Base-by-base conservation (phyloP, 2,113 vertebrate genomes). In the Genyomyrus donnyi region DNA sequence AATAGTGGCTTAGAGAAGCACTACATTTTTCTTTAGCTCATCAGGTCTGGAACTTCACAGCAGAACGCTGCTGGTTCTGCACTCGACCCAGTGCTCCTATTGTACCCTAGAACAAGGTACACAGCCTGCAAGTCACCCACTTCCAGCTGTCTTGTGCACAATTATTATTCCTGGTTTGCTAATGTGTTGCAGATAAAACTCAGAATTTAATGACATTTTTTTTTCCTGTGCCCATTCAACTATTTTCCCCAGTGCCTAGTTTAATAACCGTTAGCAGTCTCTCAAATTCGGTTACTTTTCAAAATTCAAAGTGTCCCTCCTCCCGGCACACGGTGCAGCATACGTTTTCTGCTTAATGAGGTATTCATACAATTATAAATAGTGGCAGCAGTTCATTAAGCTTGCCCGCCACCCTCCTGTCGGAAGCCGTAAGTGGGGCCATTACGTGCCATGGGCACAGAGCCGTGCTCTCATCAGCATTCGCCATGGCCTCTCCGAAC, bases 321-420 rank as follows among this genome's bases (percentile, higher is more conserved):
- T 66, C 19, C 52, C 39, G 0, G 27, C 31, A 56, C 50, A 48
- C 21, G 11, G 53, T 24, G 87, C 35, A 53, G 87, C 39, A 88
- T 62, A 88, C 24, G 1, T 10, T 62, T 45, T 52, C 35, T 4
- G 27, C 15, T 39, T 89, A 80, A 89, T 83, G 88, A 84, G 80
- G 24, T 45, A 24, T 88, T 88, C 21, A 62, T 42, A 58, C n/a
- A 4, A 10, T 46, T 89, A 89, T 85, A 89, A 89, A 89, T 89
- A 89, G 80, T 42, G 50, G 13, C 89, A 62, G 48, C 24, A 27
- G 48, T 49, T 56, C 52, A 88, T 88, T 62, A 66, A 88, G 53
- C 87, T 19, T 27, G 45, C 80, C 4, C 49, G 8, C 27, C 4
- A 7, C 24, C 74, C 19, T 31, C 27, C 17, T 2, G 21, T 15